phyloP scores from a whole-genome alignment of 1,140 invertebrate genomes.

The Orussus abietinus region DNA sequence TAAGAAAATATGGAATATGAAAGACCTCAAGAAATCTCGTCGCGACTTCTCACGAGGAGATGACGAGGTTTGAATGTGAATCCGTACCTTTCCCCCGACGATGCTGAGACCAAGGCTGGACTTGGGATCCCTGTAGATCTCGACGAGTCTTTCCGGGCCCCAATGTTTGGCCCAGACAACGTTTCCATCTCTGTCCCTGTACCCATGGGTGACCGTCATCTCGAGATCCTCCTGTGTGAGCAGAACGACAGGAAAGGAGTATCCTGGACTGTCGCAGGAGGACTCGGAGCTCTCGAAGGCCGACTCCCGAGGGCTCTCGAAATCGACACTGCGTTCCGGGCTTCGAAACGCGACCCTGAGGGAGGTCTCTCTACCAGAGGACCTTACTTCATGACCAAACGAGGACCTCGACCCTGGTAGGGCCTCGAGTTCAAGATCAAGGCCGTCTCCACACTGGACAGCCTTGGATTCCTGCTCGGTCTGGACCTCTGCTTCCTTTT shows the following conservation, averaged over 20 bases:
- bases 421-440: too few species aligned
- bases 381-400: too few species aligned
- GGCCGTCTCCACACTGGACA: conserved; percentile 41
- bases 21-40: too few species aligned
- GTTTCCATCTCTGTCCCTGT: conserved; percentile 40
- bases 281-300: conserved; percentile 17
- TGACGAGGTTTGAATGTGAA: too few species aligned
- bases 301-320: not conserved
- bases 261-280: too few species aligned
- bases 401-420: too few species aligned
- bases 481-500: conserved; percentile 31
- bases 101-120: conserved; percentile 91
- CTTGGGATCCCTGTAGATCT: conserved; percentile 68
- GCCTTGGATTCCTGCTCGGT: conserved; percentile 40
- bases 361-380: too few species aligned
- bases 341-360: too few species aligned
- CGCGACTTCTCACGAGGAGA: too few species aligned
- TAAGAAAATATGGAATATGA: too few species aligned
- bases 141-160: conserved; percentile 77
- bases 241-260: too few species aligned
- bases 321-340: too few species aligned
- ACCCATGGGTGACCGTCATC: conserved; percentile 50
- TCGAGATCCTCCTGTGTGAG: conserved; percentile 29
- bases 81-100: conserved; percentile 86
- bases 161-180: conserved; percentile 73